A percentile compares a stretch with the other conserved stretches of the same genome.
phyloP scores from a whole-genome alignment of 2,113 vertebrate genomes.

The Melospiza georgiana region DNA sequence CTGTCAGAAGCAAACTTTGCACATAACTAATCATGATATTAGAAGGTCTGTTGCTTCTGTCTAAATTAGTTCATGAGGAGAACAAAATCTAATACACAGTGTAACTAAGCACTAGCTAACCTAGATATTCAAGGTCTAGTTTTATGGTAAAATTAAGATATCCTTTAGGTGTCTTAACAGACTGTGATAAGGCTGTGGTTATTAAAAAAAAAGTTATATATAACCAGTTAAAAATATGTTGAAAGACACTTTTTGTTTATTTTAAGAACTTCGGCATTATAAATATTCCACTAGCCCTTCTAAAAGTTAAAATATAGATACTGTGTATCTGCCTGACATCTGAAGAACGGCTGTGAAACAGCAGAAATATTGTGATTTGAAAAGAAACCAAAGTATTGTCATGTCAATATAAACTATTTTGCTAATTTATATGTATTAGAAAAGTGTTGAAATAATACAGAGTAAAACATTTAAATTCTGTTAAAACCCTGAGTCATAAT shows the following conservation, averaged over 20 bases:
- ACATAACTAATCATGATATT: background rate
- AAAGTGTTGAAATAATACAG: background rate
- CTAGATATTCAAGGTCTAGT: background rate
- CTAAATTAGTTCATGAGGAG: background rate
- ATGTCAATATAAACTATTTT: background rate
- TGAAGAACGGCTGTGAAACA: background rate
- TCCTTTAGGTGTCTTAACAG: background rate
- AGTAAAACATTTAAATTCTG: background rate
- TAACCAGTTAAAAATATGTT: background rate
- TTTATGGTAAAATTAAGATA: background rate
- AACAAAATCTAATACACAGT: background rate
- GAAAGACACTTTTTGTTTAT: background rate
- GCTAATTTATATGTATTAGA: background rate
- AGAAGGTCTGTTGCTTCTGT: background rate
- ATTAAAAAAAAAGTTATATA: background rate
- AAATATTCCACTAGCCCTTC: background rate
- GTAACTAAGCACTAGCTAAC: background rate
- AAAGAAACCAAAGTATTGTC: background rate
- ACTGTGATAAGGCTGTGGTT: background rate
- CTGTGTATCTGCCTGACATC: accelerated
- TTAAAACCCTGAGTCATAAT: background rate
- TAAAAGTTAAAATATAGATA: background rate
- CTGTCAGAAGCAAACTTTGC: background rate
- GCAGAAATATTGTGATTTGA: background rate
- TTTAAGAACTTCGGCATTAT: background rate